Base-by-base conservation (phyloP, 1,140 invertebrate genomes). In the Leptoteleia sp. region DNA sequence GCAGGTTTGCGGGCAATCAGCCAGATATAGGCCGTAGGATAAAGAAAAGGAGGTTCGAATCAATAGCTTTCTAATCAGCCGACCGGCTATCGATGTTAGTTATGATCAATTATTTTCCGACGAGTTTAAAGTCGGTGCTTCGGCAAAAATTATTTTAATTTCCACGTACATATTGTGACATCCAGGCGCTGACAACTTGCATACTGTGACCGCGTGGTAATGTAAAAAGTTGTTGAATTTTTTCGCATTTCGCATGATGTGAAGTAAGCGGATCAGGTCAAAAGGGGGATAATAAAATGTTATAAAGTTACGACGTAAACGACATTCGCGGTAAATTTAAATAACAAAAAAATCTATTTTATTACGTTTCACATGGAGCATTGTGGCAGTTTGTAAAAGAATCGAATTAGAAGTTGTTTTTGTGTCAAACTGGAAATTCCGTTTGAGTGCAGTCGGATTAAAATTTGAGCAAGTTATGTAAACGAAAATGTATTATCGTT, bases 61-160 rank as follows among this genome's bases (percentile, higher is more conserved):
- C 70, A 67, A 72, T 67, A 59, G 11, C 11, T 59, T 59, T 70
- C 54, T 75, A 73, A 79, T 75, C 62, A 70, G 61, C 70, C 70
- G 61, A 65, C 42, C 38, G 6, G 13, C 27, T 22, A n/a, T n/a
- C n/a, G n/a, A n/a, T n/a, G n/a, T n/a, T n/a, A n/a, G n/a, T n/a
- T n/a, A n/a, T n/a, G 19, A 62, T 57, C 25, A 33, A 65, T 55
- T 45, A 45, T 68, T 54, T 45, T 13, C 12, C 31, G 12, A n/a
- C n/a, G n/a, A n/a, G n/a, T n/a, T n/a, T n/a, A n/a, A n/a, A n/a
- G n/a, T n/a, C n/a, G n/a, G n/a, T n/a, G n/a, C n/a, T n/a, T n/a
- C n/a, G n/a, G n/a, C n/a, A n/a, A n/a, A n/a, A n/a, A n/a, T n/a
- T n/a, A n/a, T n/a, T n/a, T n/a, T n/a, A n/a, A n/a, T n/a, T n/a